A percentile compares a stretch with the other conserved stretches of the same genome.
phyloP scores from a whole-genome alignment of 2,797 vertebrate genomes.

The Phoeniculus purpureus region DNA sequence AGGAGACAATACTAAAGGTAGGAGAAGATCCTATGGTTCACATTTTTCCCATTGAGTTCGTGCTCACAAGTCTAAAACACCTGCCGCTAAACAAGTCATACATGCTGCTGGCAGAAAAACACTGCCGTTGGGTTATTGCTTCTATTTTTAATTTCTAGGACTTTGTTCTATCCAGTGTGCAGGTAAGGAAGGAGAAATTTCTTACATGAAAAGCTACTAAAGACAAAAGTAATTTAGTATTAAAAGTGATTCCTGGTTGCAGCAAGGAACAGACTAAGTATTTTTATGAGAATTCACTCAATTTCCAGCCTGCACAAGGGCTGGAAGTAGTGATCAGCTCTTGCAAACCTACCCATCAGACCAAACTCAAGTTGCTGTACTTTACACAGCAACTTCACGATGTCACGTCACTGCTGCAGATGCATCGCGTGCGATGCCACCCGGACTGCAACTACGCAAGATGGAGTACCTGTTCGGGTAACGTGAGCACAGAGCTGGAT shows the following conservation, averaged over 20 bases:
- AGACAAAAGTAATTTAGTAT: background rate
- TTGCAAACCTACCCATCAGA: background rate
- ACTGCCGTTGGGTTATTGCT: slow-evolving; percentile 34
- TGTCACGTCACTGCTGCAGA: background rate
- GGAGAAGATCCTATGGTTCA: background rate
- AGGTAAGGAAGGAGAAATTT: background rate
- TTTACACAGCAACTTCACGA: background rate
- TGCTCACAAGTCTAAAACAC: slow-evolving; percentile 19
- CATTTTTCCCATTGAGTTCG: slow-evolving; percentile 44
- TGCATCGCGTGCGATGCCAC: background rate
- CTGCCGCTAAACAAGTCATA: slow-evolving; percentile 46
- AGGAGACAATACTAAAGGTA: background rate
- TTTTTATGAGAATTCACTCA: background rate
- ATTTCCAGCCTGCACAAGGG: background rate
- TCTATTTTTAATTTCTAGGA: slow-evolving; percentile 67
- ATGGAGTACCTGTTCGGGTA: background rate
- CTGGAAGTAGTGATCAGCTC: background rate
- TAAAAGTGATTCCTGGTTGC: background rate
- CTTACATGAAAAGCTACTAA: slow-evolving; percentile 14
- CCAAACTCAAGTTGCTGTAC: background rate
- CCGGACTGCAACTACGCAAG: background rate
- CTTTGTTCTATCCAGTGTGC: background rate
- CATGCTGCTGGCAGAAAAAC: slow-evolving; percentile 38
- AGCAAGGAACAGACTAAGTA: background rate
- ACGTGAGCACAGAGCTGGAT: background rate